Percentiles rank a stretch among this genome's conserved stretches.
Evolutionary conservation across 2,797 vertebrate genomes (phyloP).

Genomic region (Chrosomus eos): DNA sequence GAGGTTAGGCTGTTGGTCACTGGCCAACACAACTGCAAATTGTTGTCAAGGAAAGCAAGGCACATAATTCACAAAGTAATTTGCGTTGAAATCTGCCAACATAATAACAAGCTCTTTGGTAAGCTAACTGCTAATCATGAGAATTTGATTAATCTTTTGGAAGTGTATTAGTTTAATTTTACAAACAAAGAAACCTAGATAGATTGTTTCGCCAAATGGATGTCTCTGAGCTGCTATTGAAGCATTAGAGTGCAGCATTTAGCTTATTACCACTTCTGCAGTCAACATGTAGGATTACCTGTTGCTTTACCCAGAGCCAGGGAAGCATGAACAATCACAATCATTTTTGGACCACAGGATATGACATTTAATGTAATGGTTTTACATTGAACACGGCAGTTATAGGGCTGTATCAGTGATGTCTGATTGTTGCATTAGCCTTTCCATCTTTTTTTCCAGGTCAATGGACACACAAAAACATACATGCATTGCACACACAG

Average conservation of each 20-base stretch:
- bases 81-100: background rate
- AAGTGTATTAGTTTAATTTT: background rate
- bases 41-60: conserved; percentile 23
- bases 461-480: background rate
- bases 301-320: conserved; percentile 15
- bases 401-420: background rate
- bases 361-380: conserved; percentile 33
- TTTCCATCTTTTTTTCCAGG: conserved; percentile 4
- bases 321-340: conserved; percentile 13
- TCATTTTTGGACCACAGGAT: conserved; percentile 19
- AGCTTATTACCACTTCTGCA: conserved; percentile 16
- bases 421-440: background rate
- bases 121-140: conserved; percentile 5
- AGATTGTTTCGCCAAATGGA: conserved; percentile 21
- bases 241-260: conserved; percentile 6
- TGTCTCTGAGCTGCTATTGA: conserved; percentile 8
- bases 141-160: background rate
- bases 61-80: conserved; percentile 13
- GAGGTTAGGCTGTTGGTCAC: background rate
- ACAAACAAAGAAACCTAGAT: conserved; percentile 4
- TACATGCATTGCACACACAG: background rate
- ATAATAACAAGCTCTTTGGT: conserved; percentile 2
- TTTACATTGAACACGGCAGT: conserved; percentile 5
- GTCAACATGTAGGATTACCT: background rate
- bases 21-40: conserved; percentile 9